These are phyloP conservation scores for Lycodopsis pacificus DNA, from an alignment of 2,797 vertebrate species.

Conservation along the genomic window DNA sequence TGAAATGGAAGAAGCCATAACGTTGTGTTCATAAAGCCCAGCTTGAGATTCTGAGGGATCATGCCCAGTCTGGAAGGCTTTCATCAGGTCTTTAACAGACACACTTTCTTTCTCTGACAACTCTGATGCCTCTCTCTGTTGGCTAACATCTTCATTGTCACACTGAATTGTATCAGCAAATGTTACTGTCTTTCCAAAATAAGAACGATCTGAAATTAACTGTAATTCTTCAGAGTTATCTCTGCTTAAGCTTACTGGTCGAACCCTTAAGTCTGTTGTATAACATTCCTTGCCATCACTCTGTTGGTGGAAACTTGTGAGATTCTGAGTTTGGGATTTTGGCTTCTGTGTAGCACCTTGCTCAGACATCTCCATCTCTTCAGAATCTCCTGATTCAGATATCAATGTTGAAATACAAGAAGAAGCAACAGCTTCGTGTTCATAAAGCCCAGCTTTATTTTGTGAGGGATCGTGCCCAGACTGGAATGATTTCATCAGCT, in stretches of 20 bases:
- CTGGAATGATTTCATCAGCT: slow-evolving; percentile 96
- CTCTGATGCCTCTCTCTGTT: slow-evolving; percentile 13
- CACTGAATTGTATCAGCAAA: slow-evolving; percentile 40
- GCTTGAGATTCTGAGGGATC: slow-evolving; percentile 88
- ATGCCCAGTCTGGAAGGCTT: slow-evolving; percentile 91
- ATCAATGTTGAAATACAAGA: slow-evolving; percentile 32
- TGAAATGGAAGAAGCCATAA: slow-evolving; percentile 37
- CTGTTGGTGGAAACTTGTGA: slow-evolving; percentile 16
- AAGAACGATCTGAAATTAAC: slow-evolving; percentile 33
- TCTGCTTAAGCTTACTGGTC: slow-evolving; percentile 18
- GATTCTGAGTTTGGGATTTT: slow-evolving; percentile 27
- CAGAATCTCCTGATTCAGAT: slow-evolving; percentile 53
- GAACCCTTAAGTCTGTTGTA: slow-evolving; percentile 20
- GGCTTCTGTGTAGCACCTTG: slow-evolving; percentile 6
- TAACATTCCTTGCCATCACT: slow-evolving; percentile 50
- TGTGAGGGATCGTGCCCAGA: slow-evolving; percentile 91
- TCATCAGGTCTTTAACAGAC: slow-evolving; percentile 92
- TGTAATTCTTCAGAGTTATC: slow-evolving; percentile 41
- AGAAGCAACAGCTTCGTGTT: slow-evolving; percentile 81
- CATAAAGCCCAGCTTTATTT: slow-evolving; percentile 87
- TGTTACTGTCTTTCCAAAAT: slow-evolving; percentile 52
- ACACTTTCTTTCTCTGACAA: slow-evolving; percentile 84
- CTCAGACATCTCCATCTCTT: slow-evolving; percentile 18
- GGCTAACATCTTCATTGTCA: slow-evolving; percentile 9
- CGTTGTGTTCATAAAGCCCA: slow-evolving; percentile 89